These are phyloP conservation scores for Euleptes europaea DNA, from an alignment of 2,113 vertebrate genomes.

Conservation along the genomic window DNA sequence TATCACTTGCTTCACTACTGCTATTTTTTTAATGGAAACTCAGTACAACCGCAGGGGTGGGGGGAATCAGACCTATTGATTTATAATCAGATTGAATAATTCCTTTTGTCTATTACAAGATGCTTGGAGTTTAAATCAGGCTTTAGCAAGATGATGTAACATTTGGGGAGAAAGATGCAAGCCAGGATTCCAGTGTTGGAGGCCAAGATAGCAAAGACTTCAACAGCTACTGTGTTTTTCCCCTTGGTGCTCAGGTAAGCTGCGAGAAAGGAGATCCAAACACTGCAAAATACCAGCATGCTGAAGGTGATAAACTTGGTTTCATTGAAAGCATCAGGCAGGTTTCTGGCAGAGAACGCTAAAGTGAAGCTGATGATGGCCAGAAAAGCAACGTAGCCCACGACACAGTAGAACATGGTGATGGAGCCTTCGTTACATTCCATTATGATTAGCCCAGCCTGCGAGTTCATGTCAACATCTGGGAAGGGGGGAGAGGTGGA, in stretches of 20 bases:
- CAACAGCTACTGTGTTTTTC: neutral
- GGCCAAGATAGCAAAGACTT: neutral
- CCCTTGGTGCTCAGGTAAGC: neutral
- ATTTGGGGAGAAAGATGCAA: no score
- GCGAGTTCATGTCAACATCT: no score
- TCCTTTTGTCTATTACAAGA: neutral
- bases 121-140: neutral
- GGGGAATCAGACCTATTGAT: neutral
- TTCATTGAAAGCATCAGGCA: no score
- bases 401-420: neutral
- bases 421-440: neutral
- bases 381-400: neutral
- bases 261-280: no score
- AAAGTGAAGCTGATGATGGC: neutral
- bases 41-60: no score
- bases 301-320: no score
- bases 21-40: no score
- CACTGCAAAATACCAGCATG: no score
- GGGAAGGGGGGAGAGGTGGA: no score
- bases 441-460: neutral
- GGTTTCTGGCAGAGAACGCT: neutral
- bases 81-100: neutral
- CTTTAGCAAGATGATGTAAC: no score
- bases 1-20: no score
- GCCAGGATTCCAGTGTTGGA: neutral